Conservation (phyloP, 2,888 invertebrate species). For the Cepaea hortensis region DNA sequence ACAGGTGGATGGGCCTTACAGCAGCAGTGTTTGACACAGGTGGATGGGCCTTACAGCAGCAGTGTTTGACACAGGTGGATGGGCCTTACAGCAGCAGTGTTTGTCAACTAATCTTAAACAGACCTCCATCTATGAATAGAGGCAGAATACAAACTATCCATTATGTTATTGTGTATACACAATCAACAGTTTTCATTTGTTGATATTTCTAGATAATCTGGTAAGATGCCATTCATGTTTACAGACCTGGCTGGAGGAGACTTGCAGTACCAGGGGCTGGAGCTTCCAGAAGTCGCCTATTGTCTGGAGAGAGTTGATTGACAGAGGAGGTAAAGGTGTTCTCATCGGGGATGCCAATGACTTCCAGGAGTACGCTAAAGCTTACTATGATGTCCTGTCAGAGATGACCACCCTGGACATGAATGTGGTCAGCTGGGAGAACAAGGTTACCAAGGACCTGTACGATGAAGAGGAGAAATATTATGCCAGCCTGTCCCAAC, state of each 20-base stretch:
- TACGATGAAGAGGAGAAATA: constrained; percentile 66
- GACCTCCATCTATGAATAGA: too few relatives aligned
- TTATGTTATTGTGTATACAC: too few relatives aligned
- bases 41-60: too few relatives aligned
- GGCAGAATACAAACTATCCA: too few relatives aligned
- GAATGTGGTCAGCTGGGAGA: constrained; percentile 70
- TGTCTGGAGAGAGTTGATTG: constrained; percentile 76
- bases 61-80: too few relatives aligned
- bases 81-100: too few relatives aligned
- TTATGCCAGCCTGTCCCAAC: constrained; percentile 62
- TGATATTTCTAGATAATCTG: not conserved
- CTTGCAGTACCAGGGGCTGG: constrained; percentile 73
- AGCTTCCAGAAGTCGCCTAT: constrained; percentile 73
- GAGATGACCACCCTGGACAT: constrained; percentile 69
- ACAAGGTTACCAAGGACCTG: constrained; percentile 65
- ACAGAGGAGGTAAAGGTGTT: constrained; percentile 76
- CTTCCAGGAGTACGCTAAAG: constrained; percentile 74
- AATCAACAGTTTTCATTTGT: not conserved
- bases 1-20: too few relatives aligned
- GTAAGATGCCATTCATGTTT: not conserved
- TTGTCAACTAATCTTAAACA: too few relatives aligned
- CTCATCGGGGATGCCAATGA: constrained; percentile 75
- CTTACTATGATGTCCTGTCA: constrained; percentile 75
- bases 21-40: too few relatives aligned
- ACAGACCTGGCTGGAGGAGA: constrained; percentile 70